A percentile compares a stretch with the other conserved stretches of the same genome.
phyloP scores from a whole-genome alignment of 2,888 invertebrate genomes.

The Ormyrus rosae region DNA sequence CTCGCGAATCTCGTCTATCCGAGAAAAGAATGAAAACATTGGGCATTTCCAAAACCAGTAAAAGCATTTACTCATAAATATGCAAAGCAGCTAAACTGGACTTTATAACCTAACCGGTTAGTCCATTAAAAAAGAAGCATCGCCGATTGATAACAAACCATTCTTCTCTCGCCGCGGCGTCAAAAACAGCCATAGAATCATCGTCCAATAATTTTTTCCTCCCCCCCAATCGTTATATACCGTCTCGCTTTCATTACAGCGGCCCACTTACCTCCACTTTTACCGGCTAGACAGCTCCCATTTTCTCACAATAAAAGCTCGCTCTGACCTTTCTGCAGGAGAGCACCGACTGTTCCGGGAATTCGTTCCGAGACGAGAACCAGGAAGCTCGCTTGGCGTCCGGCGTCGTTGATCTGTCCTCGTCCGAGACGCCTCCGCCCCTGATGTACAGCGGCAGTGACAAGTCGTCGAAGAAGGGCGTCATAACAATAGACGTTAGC shows the following conservation, averaged over 20 bases:
- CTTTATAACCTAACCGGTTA: neutral
- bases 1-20: neutral
- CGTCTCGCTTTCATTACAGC: neutral
- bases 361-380: conserved; percentile 65
- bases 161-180: too few species aligned
- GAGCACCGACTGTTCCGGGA: conserved; percentile 68
- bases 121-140: too few species aligned
- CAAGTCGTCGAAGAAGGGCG: conserved; percentile 10
- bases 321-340: conserved; percentile 58
- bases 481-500: conserved; percentile 46
- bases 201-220: neutral
- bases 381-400: conserved; percentile 4
- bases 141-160: too few species aligned
- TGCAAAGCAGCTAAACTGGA: neutral
- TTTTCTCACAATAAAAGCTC: neutral
- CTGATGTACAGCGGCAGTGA: neutral
- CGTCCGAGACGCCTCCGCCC: conserved; percentile 4
- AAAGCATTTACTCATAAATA: neutral
- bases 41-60: neutral
- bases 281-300: neutral
- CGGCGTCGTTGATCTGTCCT: neutral
- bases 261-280: neutral
- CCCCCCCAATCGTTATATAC: neutral
- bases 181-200: too few species aligned
- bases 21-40: neutral